Evolutionary conservation across 2,888 invertebrate species (phyloP), one percentile per base, ranked within the genome.

Genomic region (Macropis europaea): DNA sequence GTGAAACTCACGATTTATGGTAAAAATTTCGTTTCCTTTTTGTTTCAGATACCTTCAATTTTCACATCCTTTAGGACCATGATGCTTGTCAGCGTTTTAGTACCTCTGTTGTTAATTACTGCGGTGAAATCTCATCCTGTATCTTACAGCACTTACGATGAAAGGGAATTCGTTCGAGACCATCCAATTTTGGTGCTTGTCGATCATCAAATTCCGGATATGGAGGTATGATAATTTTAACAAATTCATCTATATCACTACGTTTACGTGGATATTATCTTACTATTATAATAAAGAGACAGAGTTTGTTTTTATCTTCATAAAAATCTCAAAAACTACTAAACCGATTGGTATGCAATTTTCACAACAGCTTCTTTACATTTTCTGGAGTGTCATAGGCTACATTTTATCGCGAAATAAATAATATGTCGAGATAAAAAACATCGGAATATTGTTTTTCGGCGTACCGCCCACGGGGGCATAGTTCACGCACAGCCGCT

Each of bases 31-130:
- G 6, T 15, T 11, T 15, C 42, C 15, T 5, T 5, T 56, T n/a
- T 70, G 59, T 81, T 80, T 54, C 77, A 80, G 81, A 61, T 76
- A 66, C 32, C 53, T 36, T 34, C 36, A 28, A 30, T 28, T 24
- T 32, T 40, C 17, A 9, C 17, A n/a, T 17, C 24, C 40, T 48
- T 45, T 48, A 64, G 53, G 77, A 83, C 61, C 69, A 88, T 89
- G 89, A 84, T 87, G 62, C 63, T 88, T 48, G 73, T 84, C 66
- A 81, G 81, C 47, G 50, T 89, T 17, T 63, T 89, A n/a, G 22
- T 56, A 47, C 83, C 83, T 26, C 79, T 84, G 57, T 79, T 82
- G 60, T 70, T 88, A 60, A 84, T 89, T 50, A 82, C 73, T 64
- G 70, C 86, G 61, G 81, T 80, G 56, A 76, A 79, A 48, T 85